phyloP scores from a whole-genome alignment of 2,113 vertebrate genomes.

The Anarhynchus alexandrinus region DNA sequence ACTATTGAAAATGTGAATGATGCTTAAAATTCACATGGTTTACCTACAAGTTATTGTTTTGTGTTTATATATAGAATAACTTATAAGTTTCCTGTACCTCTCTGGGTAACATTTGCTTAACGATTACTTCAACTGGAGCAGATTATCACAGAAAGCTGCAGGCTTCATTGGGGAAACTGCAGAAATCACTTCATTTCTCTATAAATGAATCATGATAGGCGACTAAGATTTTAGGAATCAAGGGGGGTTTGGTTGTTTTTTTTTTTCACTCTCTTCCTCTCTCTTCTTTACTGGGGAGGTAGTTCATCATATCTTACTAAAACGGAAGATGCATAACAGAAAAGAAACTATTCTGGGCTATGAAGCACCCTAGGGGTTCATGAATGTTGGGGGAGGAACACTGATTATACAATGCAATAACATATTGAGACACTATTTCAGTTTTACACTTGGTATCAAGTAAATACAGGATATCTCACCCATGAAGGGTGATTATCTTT shows the following conservation, averaged over 20 bases:
- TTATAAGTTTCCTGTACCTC: neutral
- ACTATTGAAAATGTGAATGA: constrained; percentile 20
- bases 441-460: constrained; percentile 68
- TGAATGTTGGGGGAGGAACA: constrained; percentile 69
- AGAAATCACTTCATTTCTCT: constrained; percentile 57
- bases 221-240: constrained; percentile 53
- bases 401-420: constrained; percentile 68
- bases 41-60: constrained; percentile 7
- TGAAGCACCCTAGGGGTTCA: constrained; percentile 72
- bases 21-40: constrained; percentile 24
- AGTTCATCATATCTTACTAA: constrained; percentile 61
- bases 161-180: constrained; percentile 1
- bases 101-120: constrained; percentile 48
- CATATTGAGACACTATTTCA: constrained; percentile 72
- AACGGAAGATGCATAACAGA: constrained; percentile 54
- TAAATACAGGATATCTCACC: constrained; percentile 75
- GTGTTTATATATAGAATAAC: neutral
- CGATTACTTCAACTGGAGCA: constrained; percentile 25
- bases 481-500: constrained; percentile 77
- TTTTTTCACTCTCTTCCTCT: constrained; percentile 9
- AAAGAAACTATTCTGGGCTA: constrained; percentile 62
- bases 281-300: constrained; percentile 50
- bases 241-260: neutral
- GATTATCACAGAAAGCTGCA: constrained; percentile 39
- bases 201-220: constrained; percentile 50